Percentiles rank a stretch among this genome's conserved stretches.
phyloP scores from a whole-genome alignment of 2,888 invertebrate species.

The Bombyx huttoni region DNA sequence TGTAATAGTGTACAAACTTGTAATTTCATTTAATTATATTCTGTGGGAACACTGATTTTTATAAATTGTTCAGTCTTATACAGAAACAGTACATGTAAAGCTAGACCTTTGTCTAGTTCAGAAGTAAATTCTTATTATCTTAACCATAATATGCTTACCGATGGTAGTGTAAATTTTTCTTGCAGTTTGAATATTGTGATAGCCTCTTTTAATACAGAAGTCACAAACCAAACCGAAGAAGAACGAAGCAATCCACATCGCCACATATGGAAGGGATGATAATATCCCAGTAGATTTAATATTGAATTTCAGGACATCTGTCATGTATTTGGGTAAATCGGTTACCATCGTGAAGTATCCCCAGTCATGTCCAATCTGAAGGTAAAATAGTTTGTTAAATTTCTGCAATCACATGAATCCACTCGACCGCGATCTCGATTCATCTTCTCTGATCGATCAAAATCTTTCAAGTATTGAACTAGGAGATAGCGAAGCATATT shows the following conservation, averaged over 20 bases:
- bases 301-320: slow-evolving; percentile 76
- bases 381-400: slow-evolving; percentile 9
- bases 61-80: too few species aligned
- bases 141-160: slow-evolving; percentile 53
- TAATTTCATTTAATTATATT: too few species aligned
- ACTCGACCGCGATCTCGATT: slow-evolving; percentile 2
- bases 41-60: too few species aligned
- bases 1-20: too few species aligned
- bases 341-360: slow-evolving; percentile 81
- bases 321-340: slow-evolving; percentile 80
- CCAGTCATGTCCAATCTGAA: slow-evolving; percentile 78
- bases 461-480: not conserved
- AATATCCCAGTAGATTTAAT: slow-evolving; percentile 75
- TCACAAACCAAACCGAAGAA: slow-evolving; percentile 78
- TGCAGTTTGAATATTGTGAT: slow-evolving; percentile 67
- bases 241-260: slow-evolving; percentile 78
- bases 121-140: too few species aligned
- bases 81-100: too few species aligned
- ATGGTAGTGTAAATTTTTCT: slow-evolving; percentile 79
- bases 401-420: not conserved
- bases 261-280: slow-evolving; percentile 76
- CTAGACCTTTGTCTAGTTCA: too few species aligned
- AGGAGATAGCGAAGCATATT: not conserved
- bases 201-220: slow-evolving; percentile 73
- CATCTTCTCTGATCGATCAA: not conserved